These are phyloP conservation scores for Acanthurus leucopareius DNA, from an alignment of 2,797 vertebrate genomes.

Conservation along the genomic window DNA sequence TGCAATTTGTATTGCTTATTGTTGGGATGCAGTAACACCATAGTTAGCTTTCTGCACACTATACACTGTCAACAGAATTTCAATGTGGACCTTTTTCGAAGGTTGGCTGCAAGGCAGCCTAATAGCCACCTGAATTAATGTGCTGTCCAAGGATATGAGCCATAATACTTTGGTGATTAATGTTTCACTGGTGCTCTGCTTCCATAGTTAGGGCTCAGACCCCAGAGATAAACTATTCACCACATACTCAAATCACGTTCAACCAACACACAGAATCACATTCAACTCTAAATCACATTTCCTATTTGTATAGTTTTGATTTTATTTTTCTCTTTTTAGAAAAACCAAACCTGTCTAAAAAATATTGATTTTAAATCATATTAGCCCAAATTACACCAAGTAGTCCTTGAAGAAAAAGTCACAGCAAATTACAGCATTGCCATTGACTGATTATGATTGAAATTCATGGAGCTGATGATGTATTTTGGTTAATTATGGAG, in stretches of 20 bases:
- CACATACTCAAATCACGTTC: conserved; percentile 66
- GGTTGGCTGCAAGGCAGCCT: conserved; percentile 81
- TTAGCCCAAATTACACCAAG: conserved; percentile 76
- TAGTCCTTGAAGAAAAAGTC: conserved; percentile 83
- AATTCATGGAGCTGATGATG: conserved; percentile 85
- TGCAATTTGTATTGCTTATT: conserved; percentile 74
- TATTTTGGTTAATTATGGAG: conserved; percentile 89
- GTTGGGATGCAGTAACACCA: conserved; percentile 59
- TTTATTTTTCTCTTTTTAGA: conserved; percentile 4
- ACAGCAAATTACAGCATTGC: conserved; percentile 80
- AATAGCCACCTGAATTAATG: conserved; percentile 87
- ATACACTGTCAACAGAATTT: conserved; percentile 82
- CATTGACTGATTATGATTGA: conserved; percentile 83
- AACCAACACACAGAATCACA: conserved; percentile 56
- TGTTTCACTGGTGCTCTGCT: conserved; percentile 80
- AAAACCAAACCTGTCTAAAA: conserved; percentile 49
- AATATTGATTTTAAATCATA: conserved; percentile 72
- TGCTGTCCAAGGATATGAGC: conserved; percentile 84
- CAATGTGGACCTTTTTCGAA: conserved; percentile 79
- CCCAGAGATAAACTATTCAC: conserved; percentile 83
- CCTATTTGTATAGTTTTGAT: conserved; percentile 38
- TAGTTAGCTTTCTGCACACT: conserved; percentile 75
- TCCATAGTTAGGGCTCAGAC: conserved; percentile 80
- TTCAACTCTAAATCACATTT: conserved; percentile 47
- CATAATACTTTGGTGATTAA: conserved; percentile 87